Percentiles rank a stretch among this genome's conserved stretches.
phyloP scores from a whole-genome alignment of 2,113 vertebrate species.

The Lynx canadensis region DNA sequence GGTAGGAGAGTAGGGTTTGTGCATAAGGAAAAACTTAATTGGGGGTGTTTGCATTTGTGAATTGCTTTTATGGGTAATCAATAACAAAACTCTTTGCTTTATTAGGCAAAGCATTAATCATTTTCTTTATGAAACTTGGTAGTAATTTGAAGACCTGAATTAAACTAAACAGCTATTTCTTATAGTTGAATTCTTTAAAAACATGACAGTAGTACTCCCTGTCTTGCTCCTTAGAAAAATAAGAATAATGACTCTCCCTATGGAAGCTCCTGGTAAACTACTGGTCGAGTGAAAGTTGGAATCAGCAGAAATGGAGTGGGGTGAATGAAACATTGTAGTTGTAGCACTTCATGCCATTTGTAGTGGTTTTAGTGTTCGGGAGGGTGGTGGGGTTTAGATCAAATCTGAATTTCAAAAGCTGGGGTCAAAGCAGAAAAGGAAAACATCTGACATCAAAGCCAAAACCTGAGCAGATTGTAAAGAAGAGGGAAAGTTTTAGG shows the following conservation, averaged over 20 bases:
- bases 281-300: not conserved
- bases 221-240: not conserved
- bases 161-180: not conserved
- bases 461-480: not conserved
- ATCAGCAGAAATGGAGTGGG: not conserved
- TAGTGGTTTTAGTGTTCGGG: not conserved
- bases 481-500: not conserved
- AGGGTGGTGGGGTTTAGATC: not conserved
- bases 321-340: not conserved
- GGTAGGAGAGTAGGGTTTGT: not conserved
- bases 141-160: not conserved
- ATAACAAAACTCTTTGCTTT: not conserved
- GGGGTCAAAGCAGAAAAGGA: not conserved
- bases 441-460: not conserved
- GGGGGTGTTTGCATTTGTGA: not conserved
- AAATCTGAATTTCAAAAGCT: not conserved
- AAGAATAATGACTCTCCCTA: not conserved
- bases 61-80: not conserved
- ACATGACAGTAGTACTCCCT: not conserved
- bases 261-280: not conserved
- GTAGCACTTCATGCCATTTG: not conserved
- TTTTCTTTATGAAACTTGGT: not conserved
- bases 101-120: not conserved
- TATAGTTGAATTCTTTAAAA: not conserved
- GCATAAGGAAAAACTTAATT: not conserved